Conservation (phyloP, 2,888 invertebrate genomes). For the Melipona bicolor region DNA sequence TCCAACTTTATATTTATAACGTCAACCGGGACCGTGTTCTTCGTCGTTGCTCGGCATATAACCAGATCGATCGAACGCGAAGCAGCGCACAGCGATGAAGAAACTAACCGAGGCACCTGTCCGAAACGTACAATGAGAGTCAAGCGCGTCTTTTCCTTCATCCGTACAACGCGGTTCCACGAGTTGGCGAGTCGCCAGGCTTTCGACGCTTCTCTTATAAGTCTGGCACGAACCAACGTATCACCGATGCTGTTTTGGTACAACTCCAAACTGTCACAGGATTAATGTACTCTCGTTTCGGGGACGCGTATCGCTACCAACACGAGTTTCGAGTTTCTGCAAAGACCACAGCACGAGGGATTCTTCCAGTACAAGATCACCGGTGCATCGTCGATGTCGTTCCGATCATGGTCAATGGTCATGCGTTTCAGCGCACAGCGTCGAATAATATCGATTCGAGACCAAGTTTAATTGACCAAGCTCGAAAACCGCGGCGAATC, state of each 20-base stretch:
- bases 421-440: not conserved
- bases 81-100: conserved; percentile 24
- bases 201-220: conserved; percentile 22
- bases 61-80: conserved; percentile 33
- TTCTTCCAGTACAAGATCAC: not conserved
- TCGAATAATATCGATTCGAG: not conserved
- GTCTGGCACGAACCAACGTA: conserved; percentile 21
- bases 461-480: conserved; percentile 6
- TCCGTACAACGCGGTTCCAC: conserved; percentile 1
- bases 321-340: conserved; percentile 38
- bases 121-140: conserved; percentile 24
- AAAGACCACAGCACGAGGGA: not conserved
- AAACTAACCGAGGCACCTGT: conserved; percentile 53
- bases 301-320: not conserved
- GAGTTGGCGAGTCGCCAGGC: conserved; percentile 57
- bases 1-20: conserved; percentile 64
- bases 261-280: conserved; percentile 46
- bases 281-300: conserved; percentile 29
- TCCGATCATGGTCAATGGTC: conserved; percentile 30
- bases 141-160: conserved; percentile 21
- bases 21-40: conserved; percentile 11
- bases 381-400: not conserved
- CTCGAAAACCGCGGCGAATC: conserved; percentile 20
- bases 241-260: conserved; percentile 48
- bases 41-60: conserved; percentile 32